These are phyloP conservation scores for Nymphalis polychloros DNA, from an alignment of 2,888 invertebrate species.

Conservation along the genomic window DNA sequence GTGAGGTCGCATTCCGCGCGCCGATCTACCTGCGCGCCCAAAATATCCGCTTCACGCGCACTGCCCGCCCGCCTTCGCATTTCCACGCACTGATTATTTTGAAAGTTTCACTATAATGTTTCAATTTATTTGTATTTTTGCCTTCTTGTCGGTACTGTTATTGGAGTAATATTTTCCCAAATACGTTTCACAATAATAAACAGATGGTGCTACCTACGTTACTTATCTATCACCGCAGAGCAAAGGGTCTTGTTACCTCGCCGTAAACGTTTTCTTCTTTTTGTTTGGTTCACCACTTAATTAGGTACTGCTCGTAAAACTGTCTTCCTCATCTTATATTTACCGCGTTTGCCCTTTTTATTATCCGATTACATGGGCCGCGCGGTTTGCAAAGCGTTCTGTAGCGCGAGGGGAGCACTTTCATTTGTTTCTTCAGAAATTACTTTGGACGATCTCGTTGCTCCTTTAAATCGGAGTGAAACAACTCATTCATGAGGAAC, in stretches of 20 bases:
- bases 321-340: slow-evolving; percentile 83
- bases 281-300: slow-evolving; percentile 80
- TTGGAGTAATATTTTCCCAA: neutral
- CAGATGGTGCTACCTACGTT: slow-evolving; percentile 36
- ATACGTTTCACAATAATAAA: neutral
- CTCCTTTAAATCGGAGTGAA: slow-evolving; percentile 46
- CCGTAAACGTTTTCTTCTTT: slow-evolving; percentile 74
- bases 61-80: slow-evolving; percentile 54
- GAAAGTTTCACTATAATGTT: slow-evolving; percentile 28
- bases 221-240: slow-evolving; percentile 45
- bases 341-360: slow-evolving; percentile 83
- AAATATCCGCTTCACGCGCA: slow-evolving; percentile 70
- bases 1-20: slow-evolving; percentile 79
- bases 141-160: neutral
- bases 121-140: slow-evolving; percentile 10
- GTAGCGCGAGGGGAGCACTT: slow-evolving; percentile 77
- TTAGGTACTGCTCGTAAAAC: slow-evolving; percentile 81
- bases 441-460: slow-evolving; percentile 68
- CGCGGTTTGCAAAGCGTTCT: slow-evolving; percentile 77
- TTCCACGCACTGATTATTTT: slow-evolving; percentile 59
- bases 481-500: slow-evolving; percentile 51
- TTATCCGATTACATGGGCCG: slow-evolving; percentile 81
- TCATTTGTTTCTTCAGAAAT: slow-evolving; percentile 81
- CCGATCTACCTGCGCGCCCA: slow-evolving; percentile 73
- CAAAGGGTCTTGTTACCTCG: slow-evolving; percentile 46